Conservation (phyloP, 1,140 invertebrate genomes). For the Drosophila bipectinata region DNA sequence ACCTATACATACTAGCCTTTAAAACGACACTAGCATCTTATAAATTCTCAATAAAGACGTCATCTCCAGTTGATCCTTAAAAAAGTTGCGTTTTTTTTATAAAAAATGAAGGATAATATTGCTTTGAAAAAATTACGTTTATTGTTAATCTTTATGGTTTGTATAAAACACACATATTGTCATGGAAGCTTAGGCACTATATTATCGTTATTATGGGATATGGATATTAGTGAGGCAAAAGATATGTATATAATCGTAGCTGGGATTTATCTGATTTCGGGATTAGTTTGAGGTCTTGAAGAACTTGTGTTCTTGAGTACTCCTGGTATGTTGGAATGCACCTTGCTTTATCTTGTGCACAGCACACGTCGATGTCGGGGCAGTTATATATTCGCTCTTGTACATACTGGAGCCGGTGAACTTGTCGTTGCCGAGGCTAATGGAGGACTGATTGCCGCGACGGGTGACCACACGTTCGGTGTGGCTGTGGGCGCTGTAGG, state of each 20-base stretch:
- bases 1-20: constrained; percentile 74
- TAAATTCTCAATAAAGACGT: constrained; percentile 75
- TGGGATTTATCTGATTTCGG: not conserved
- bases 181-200: constrained; percentile 63
- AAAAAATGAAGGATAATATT: not conserved
- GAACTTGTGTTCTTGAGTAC: constrained; percentile 92
- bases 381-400: constrained; percentile 90
- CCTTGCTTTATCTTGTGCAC: constrained; percentile 90
- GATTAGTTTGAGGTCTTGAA: constrained; percentile 87
- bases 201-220: constrained; percentile 28
- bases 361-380: constrained; percentile 89
- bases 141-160: constrained; percentile 39
- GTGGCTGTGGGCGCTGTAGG: constrained; percentile 66
- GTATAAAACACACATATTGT: constrained; percentile 70
- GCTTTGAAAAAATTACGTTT: constrained; percentile 40
- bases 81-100: not conserved
- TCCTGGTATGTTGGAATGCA: constrained; percentile 91
- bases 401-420: constrained; percentile 87
- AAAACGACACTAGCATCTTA: constrained; percentile 77
- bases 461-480: constrained; percentile 85
- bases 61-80: constrained; percentile 70
- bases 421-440: constrained; percentile 88
- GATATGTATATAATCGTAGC: constrained; percentile 27
- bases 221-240: constrained; percentile 48
- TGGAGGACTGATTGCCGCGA: constrained; percentile 89